phyloP scores from a whole-genome alignment of 2,113 vertebrate species.

The Psephotus haematonotus region DNA sequence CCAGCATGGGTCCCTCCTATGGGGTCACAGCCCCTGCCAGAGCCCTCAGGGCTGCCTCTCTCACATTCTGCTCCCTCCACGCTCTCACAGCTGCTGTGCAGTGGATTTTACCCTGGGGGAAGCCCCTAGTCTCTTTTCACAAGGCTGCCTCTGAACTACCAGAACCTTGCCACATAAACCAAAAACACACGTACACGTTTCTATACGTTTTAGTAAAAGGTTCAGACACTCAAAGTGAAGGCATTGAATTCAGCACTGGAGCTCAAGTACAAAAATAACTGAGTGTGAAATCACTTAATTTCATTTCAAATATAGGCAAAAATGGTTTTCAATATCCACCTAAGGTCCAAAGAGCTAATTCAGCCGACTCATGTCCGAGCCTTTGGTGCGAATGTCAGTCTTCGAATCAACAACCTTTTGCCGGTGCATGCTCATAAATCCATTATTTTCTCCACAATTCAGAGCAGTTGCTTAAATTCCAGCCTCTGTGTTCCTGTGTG shows the following conservation, averaged over 20 bases:
- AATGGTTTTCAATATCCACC: neutral
- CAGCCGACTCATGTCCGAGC: rapidly evolving
- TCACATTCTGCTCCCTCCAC: neutral
- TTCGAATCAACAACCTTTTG: neutral
- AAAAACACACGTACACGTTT: neutral
- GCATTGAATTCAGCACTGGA: neutral
- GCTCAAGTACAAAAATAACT: neutral
- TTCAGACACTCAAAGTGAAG: neutral
- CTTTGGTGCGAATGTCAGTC: neutral
- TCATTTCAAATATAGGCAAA: neutral
- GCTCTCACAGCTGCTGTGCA: neutral
- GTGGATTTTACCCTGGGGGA: neutral
- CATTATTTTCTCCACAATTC: neutral
- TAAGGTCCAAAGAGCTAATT: neutral
- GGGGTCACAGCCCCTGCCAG: neutral
- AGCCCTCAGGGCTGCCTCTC: neutral
- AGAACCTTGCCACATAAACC: neutral
- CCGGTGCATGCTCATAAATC: neutral
- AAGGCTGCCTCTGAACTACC: neutral
- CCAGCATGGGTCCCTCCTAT: neutral
- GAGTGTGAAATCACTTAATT: neutral
- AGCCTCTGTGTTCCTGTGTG: neutral
- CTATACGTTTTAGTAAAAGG: neutral
- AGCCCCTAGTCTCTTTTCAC: neutral
- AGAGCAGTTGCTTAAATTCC: neutral